A percentile compares a stretch with the other conserved stretches of the same genome.
phyloP scores from a whole-genome alignment of 2,113 vertebrate genomes.

The Serilophus lunatus region DNA sequence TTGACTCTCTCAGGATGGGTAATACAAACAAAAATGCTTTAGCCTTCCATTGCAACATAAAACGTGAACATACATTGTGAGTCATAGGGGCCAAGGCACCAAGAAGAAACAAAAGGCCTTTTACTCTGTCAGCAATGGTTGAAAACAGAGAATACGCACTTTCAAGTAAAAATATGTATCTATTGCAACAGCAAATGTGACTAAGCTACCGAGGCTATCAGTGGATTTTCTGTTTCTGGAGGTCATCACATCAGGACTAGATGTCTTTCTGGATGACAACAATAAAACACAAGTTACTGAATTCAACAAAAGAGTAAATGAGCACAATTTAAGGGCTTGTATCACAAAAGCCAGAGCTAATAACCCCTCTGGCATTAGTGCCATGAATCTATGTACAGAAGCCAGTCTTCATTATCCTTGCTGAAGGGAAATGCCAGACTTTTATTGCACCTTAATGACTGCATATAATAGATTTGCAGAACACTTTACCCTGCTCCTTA shows the following conservation, averaged over 20 bases:
- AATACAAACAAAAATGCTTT: background rate
- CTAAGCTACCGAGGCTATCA: background rate
- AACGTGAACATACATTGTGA: background rate
- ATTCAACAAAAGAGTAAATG: background rate
- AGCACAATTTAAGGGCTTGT: background rate
- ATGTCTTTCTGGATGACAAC: background rate
- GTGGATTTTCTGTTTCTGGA: background rate
- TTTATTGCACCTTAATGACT: background rate
- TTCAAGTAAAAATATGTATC: background rate
- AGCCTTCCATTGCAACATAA: background rate
- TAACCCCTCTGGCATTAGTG: background rate
- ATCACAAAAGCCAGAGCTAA: background rate
- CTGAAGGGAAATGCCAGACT: background rate
- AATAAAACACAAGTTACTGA: background rate
- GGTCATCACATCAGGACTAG: background rate
- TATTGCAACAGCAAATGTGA: background rate
- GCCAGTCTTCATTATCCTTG: background rate
- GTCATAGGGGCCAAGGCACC: background rate
- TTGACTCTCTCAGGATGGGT: background rate
- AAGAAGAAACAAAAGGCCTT: background rate
- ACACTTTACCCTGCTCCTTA: background rate
- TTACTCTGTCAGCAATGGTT: background rate
- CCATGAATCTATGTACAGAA: background rate
- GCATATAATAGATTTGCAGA: background rate
- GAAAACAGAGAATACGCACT: background rate